These are phyloP conservation scores for Callaeas wilsoni DNA, from an alignment of 2,113 vertebrate genomes.

Conservation along the genomic window DNA sequence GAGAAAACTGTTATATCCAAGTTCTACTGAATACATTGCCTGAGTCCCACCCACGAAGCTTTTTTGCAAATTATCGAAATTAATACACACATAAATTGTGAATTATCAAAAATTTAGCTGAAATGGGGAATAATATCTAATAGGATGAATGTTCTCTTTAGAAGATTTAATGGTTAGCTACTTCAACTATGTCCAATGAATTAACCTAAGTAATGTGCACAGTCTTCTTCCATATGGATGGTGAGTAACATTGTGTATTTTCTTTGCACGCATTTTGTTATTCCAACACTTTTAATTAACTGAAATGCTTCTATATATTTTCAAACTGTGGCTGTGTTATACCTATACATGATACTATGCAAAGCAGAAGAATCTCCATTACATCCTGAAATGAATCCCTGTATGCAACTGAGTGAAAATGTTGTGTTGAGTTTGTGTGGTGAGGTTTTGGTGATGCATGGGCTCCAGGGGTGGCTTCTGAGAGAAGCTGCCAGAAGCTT, in stretches of 20 bases:
- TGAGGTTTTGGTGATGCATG: background rate
- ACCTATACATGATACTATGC: rapidly evolving
- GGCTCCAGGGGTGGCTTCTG: background rate
- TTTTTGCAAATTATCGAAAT: background rate
- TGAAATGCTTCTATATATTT: background rate
- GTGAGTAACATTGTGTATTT: background rate
- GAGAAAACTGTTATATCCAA: background rate
- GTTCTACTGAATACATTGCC: background rate
- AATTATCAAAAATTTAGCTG: background rate
- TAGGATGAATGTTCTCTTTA: background rate
- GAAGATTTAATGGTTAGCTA: background rate
- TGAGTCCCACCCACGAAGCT: background rate
- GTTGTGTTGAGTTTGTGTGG: rapidly evolving
- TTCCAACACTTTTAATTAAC: background rate
- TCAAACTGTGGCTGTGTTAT: background rate
- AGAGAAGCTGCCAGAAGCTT: background rate
- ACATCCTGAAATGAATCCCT: rapidly evolving
- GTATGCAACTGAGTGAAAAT: background rate
- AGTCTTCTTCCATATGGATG: background rate
- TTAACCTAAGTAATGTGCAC: background rate
- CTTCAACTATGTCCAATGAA: background rate
- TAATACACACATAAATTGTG: background rate
- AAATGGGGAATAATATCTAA: background rate
- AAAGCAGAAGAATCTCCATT: background rate
- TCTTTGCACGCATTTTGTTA: background rate